Conservation (phyloP, 2,888 invertebrate genomes). For the Archips crataeganus region DNA sequence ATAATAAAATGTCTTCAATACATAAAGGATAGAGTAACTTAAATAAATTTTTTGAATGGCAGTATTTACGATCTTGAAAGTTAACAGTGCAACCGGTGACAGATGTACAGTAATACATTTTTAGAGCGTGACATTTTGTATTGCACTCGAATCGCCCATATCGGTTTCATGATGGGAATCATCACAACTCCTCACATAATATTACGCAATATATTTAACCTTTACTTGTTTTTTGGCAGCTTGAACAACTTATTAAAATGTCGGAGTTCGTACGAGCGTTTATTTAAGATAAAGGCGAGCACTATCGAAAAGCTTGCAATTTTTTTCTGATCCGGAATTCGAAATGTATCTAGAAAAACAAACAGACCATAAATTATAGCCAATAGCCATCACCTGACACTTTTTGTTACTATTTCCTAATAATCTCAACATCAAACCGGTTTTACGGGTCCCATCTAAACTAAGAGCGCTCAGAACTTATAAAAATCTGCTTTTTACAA, state of each 20-base stretch:
- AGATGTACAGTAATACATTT: conserved; percentile 29
- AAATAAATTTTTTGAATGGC: no score
- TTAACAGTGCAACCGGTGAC: not conserved
- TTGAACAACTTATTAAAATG: not conserved
- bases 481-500: conserved; percentile 11
- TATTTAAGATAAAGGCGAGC: not conserved
- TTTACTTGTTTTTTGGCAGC: not conserved
- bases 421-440: conserved; percentile 19
- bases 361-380: conserved; percentile 1
- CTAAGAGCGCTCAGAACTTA: not conserved
- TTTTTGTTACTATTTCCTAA: conserved; percentile 22
- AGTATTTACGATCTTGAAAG: not conserved
- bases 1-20: not conserved
- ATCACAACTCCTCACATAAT: not conserved
- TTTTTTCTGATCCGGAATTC: not conserved
- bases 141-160: conserved; percentile 5
- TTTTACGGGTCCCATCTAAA: conserved; percentile 9
- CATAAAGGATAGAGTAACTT: no score
- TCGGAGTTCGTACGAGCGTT: not conserved
- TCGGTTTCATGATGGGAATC: conserved; percentile 21
- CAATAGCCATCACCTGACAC: not conserved
- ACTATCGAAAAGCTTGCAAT: not conserved
- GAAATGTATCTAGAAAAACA: not conserved
- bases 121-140: conserved; percentile 27
- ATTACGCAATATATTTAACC: not conserved